phyloP scores from a whole-genome alignment of 2,888 invertebrate species.

The Pilophorus perplexus region DNA sequence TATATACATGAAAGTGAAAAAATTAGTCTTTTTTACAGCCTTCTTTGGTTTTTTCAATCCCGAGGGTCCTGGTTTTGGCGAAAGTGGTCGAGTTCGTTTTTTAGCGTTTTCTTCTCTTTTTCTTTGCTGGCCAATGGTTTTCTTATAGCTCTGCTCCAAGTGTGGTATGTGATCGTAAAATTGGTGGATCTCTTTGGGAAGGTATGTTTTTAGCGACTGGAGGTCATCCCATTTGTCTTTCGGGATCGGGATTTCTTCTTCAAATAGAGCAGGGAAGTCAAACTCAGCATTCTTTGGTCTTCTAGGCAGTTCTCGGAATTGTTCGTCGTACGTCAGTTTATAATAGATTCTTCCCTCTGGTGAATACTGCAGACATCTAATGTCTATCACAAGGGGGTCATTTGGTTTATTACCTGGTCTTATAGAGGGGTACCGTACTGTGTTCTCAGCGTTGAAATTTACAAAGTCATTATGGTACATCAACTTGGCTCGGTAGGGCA shows the following conservation, averaged over 20 bases:
- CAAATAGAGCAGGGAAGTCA: background rate
- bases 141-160: background rate
- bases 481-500: background rate
- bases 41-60: background rate
- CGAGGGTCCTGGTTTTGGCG: too few species aligned
- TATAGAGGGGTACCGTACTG: background rate
- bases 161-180: background rate
- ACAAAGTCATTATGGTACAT: conserved; percentile 1
- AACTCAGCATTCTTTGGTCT: conserved; percentile 5
- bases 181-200: background rate
- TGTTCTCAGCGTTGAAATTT: background rate
- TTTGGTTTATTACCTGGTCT: conserved; percentile 9
- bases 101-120: background rate
- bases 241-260: background rate
- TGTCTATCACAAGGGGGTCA: conserved; percentile 5
- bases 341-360: conserved; percentile 7
- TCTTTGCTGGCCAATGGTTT: background rate
- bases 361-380: conserved; percentile 9
- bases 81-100: too few species aligned
- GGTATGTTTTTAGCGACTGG: background rate
- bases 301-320: conserved; percentile 3
- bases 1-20: too few species aligned
- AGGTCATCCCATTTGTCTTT: conserved; percentile 11
- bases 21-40: background rate
- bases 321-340: background rate